A percentile compares a stretch with the other conserved stretches of the same genome.
These are phyloP conservation scores for Torymus aiolomorphi DNA, from an alignment of 2,888 invertebrate genomes.

Conservation along the genomic window DNA sequence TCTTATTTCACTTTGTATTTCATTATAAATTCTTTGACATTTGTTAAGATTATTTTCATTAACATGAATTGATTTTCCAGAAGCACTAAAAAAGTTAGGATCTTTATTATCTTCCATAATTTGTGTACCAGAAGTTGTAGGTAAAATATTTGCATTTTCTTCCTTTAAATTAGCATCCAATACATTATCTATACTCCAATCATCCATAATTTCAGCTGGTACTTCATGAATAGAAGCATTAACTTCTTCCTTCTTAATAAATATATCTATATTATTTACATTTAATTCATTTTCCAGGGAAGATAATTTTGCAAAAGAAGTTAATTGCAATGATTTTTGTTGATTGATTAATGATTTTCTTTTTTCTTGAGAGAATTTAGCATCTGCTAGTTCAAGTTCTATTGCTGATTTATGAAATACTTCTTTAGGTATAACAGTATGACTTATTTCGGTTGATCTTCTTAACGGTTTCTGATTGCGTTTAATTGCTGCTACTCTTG, in stretches of 20 bases:
- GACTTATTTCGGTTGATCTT: conserved; percentile 38
- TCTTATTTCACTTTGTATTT: conserved; percentile 42
- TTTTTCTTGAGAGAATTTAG: conserved; percentile 35
- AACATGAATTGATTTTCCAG: conserved; percentile 59
- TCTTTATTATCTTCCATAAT: neutral
- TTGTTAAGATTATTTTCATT: conserved; percentile 56
- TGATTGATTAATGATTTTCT: conserved; percentile 17
- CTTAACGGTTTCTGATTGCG: conserved; percentile 51
- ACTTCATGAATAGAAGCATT: conserved; percentile 16
- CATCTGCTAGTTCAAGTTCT: conserved; percentile 57
- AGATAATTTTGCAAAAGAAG: conserved; percentile 38
- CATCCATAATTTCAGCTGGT: conserved; percentile 48
- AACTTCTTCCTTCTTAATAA: conserved; percentile 11
- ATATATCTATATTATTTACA: conserved; percentile 13
- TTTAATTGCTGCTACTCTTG: conserved; percentile 55
- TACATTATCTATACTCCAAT: conserved; percentile 37
- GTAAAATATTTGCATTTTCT: neutral
- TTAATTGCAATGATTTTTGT: conserved; percentile 19
- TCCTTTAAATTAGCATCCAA: neutral
- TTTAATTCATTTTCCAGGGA: conserved; percentile 23
- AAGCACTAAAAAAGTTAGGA: conserved; percentile 45
- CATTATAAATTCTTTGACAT: conserved; percentile 51
- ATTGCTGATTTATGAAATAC: conserved; percentile 53
- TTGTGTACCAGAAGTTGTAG: too few relatives aligned
- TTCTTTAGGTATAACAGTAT: conserved; percentile 53